Evolutionary conservation across 2,797 vertebrate species (phyloP).

Genomic region (Dromococcyx pavoninus): DNA sequence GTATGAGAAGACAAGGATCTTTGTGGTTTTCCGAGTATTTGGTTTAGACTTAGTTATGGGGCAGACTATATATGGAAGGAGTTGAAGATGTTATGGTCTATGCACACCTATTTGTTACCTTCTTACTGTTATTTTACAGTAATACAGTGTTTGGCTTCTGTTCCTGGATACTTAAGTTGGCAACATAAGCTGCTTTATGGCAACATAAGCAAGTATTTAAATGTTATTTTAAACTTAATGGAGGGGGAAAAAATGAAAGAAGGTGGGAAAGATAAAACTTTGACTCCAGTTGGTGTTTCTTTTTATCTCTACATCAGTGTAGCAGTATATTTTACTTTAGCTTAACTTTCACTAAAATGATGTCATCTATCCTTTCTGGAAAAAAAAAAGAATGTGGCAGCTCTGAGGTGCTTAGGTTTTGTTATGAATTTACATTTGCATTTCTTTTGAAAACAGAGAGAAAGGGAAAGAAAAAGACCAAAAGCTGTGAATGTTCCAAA

Average conservation of each 20-base stretch:
- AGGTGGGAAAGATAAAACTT: background rate
- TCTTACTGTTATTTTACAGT: background rate
- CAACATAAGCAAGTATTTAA: background rate
- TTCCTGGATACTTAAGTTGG: background rate
- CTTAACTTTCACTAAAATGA: background rate
- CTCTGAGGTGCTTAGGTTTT: background rate
- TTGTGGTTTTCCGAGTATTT: background rate
- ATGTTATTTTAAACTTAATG: background rate
- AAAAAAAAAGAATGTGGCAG: background rate
- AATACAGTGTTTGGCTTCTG: background rate
- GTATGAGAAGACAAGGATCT: background rate
- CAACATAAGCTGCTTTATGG: background rate
- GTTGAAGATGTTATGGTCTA: background rate
- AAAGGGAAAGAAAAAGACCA: background rate
- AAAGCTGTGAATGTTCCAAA: background rate
- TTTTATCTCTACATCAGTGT: background rate
- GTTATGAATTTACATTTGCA: background rate
- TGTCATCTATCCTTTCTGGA: background rate
- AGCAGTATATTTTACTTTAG: background rate
- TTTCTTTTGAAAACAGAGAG: background rate
- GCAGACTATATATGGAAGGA: background rate
- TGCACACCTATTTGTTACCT: background rate
- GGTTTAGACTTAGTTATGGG: background rate
- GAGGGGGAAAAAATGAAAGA: fast-evolving
- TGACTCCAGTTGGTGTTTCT: background rate